phyloP scores from a whole-genome alignment of 2,113 vertebrate species.

The Tinamus guttatus region DNA sequence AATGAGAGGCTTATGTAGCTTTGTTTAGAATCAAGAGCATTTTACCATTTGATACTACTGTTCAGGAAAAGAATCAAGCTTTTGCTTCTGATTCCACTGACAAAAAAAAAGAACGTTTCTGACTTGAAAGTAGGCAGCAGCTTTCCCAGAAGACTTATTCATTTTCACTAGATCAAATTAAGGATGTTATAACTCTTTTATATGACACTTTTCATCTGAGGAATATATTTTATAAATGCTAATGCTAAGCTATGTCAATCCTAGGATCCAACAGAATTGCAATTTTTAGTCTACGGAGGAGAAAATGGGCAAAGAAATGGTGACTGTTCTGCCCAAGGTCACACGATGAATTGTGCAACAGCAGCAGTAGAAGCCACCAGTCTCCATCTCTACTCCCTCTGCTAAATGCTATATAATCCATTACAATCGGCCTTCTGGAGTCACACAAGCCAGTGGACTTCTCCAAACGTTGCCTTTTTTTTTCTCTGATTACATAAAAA shows the following conservation, averaged over 20 bases:
- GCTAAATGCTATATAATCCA: background rate
- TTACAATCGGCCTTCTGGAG: background rate
- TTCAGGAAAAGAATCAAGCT: background rate
- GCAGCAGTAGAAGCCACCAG: background rate
- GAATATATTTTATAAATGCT: background rate
- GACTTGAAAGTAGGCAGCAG: background rate
- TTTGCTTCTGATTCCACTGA: background rate
- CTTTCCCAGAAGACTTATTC: background rate
- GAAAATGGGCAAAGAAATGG: background rate
- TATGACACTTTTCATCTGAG: background rate
- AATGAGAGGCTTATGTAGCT: background rate
- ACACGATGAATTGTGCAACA: background rate
- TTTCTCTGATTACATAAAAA: background rate
- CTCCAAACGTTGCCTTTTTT: fast-evolving
- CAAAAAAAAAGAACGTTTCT: background rate
- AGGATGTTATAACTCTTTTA: background rate
- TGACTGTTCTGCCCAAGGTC: background rate
- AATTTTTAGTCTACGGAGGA: background rate
- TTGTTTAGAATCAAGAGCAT: background rate
- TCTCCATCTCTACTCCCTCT: background rate
- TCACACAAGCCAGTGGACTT: background rate
- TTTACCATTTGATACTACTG: background rate
- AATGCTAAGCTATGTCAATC: background rate
- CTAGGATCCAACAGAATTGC: background rate
- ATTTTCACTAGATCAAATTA: background rate